These are phyloP conservation scores for Smutsia gigantea DNA, from an alignment of 2,797 vertebrate genomes.

Conservation along the genomic window DNA sequence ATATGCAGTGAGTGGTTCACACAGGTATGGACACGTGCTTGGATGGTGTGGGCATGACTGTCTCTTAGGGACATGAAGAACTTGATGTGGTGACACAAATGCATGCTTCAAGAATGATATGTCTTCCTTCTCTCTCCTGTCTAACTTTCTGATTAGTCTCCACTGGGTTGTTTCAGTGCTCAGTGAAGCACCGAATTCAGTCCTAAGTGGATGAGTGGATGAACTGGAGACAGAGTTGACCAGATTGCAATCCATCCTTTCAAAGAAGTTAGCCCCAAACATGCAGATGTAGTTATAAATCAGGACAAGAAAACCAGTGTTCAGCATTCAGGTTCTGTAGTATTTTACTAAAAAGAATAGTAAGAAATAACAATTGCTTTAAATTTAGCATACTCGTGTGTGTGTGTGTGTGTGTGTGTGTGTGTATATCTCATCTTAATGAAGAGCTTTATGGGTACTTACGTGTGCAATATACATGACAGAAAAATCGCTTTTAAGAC, in stretches of 20 bases:
- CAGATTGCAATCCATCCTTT: neutral
- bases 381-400: rapidly evolving
- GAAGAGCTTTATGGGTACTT: neutral
- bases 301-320: neutral
- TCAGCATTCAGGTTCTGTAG: neutral
- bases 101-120: neutral
- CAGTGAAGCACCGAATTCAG: neutral
- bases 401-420: neutral
- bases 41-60: neutral
- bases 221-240: rapidly evolving
- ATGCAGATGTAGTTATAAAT: too few relatives aligned
- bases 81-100: neutral
- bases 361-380: neutral
- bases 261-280: neutral
- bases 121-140: neutral
- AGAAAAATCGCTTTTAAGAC: neutral
- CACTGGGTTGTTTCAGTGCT: neutral
- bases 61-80: constrained; percentile 7
- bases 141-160: neutral
- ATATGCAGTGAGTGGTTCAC: constrained; percentile 22
- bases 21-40: too few relatives aligned
- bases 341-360: neutral
- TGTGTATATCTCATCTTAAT: neutral
- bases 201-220: too few relatives aligned
- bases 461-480: rapidly evolving